Conservation (phyloP, 1,140 invertebrate species). For the Panagrolaimus sp. region DNA sequence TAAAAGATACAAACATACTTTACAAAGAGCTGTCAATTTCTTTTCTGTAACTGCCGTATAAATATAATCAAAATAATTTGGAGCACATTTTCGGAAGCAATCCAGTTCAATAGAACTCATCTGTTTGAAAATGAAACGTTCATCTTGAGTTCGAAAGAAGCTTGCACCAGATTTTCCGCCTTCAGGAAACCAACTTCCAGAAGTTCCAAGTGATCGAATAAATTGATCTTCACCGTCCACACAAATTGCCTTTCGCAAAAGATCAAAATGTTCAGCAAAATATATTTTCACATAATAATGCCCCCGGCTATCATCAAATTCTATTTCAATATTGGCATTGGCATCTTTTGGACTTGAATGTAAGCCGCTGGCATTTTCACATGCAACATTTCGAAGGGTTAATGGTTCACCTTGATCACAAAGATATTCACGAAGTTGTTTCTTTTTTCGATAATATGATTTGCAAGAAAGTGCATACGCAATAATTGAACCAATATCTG, state of each 20-base stretch:
- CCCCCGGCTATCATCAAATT: slow-evolving; percentile 44
- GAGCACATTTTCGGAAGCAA: slow-evolving; percentile 85
- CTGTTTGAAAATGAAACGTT: slow-evolving; percentile 93
- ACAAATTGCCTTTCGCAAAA: slow-evolving; percentile 69
- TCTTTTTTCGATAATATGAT: slow-evolving; percentile 34
- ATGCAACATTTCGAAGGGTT: background rate
- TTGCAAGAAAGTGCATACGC: slow-evolving; percentile 69
- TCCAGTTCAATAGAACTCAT: slow-evolving; percentile 85
- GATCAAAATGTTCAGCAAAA: slow-evolving; percentile 73
- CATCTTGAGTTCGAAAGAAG: slow-evolving; percentile 91
- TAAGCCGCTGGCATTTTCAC: background rate
- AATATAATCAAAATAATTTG: slow-evolving; percentile 88
- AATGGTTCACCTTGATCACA: background rate
- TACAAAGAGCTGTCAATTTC: slow-evolving; percentile 56
- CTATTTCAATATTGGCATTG: slow-evolving; percentile 35
- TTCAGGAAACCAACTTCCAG: slow-evolving; percentile 82
- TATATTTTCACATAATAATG: slow-evolving; percentile 62
- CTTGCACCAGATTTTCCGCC: slow-evolving; percentile 95
- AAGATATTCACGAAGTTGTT: slow-evolving; percentile 4
- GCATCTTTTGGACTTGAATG: slow-evolving; percentile 6
- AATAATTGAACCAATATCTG: slow-evolving; percentile 75
- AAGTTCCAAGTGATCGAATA: slow-evolving; percentile 75
- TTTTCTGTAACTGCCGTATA: slow-evolving; percentile 56
- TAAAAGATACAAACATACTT: slow-evolving; percentile 31
- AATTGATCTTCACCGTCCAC: slow-evolving; percentile 64